Percentiles rank a stretch among this genome's conserved stretches.
phyloP scores from a whole-genome alignment of 2,113 vertebrate species.

The Lagopus leucura region DNA sequence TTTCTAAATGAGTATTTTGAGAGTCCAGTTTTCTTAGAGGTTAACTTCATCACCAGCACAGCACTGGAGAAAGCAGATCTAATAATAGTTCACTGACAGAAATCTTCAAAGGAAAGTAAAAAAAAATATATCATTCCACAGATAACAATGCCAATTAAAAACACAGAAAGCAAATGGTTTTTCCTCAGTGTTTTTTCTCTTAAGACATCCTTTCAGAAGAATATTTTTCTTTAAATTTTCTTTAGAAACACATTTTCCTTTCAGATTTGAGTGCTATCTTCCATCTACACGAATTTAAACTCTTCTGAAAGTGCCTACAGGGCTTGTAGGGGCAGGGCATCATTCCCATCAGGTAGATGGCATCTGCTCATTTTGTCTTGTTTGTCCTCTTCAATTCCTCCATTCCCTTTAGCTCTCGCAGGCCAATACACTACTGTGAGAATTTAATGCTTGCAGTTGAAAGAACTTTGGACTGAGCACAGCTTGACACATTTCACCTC shows the following conservation, averaged over 20 bases:
- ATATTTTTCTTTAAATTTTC: background rate
- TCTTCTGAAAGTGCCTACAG: background rate
- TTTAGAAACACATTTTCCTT: constrained; percentile 21
- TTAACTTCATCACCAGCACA: constrained; percentile 57
- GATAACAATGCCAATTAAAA: constrained; percentile 14
- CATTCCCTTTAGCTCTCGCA: constrained; percentile 7
- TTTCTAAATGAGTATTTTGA: constrained; percentile 42
- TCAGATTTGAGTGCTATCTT: background rate
- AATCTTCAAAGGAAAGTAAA: constrained; percentile 40
- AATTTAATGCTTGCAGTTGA: background rate
- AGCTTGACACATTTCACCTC: background rate
- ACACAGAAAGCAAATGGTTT: constrained; percentile 8
- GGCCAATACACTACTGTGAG: background rate
- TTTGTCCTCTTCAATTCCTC: background rate
- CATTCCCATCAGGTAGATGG: too few relatives aligned
- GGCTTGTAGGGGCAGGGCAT: background rate
- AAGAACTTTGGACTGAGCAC: constrained; percentile 28
- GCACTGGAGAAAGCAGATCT: constrained; percentile 53
- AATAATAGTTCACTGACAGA: constrained; percentile 10
- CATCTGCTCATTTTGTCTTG: background rate
- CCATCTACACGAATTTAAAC: background rate
- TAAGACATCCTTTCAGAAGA: background rate
- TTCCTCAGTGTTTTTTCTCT: background rate
- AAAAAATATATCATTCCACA: constrained; percentile 33
- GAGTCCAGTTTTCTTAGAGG: constrained; percentile 36